Evolutionary conservation across 2,888 invertebrate species (phyloP), one percentile per base, ranked within the genome.

Genomic region (Marasmarcha lunaedactyla): DNA sequence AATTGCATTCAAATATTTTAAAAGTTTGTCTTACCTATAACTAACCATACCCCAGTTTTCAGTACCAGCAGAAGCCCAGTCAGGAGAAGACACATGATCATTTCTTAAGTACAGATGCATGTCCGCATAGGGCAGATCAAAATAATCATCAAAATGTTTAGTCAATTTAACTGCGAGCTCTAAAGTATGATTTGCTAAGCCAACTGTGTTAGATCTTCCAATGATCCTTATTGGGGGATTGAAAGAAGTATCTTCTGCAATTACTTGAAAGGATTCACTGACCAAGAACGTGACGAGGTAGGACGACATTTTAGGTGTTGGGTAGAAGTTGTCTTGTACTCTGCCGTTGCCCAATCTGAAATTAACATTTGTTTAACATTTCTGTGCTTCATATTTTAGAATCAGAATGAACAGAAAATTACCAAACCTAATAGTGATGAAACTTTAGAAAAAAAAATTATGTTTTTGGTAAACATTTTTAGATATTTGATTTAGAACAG

Each of bases 271-370:
- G 1, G 67, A 59, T 45, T 83, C 83, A 41, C 83, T 83, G 14
- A 97, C 89, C 0, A 94, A 86, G 60, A 96, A 90, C 0, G 95
- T 95, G 1, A 95, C 87, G 2, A 95, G 77, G 57, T 97, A 97
- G 0, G 94, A 90, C 1, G 93, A 91, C 92, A 95, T 94, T 40
- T 59, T 63, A 0, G 89, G 89, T 0, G 89, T 88, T 33, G 76
- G 63, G 11, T 67, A 48, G 54, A 88, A 90, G 20, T 66, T 54
- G 10, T 67, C 66, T 13, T 50, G 54, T 4, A 57, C 46, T 1
- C 74, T 66, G 15, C 45, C 42, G n/a, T 50, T 45, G 0, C 40
- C 34, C 4, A 57, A 40, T 2, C 77, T 77, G 51, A 36, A 62
- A 62, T 40, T 33, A 41, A 27, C 2, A 11, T 25, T 25, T n/a